Percentiles rank a stretch among this genome's conserved stretches.
These are phyloP conservation scores for Lasioglossum morio DNA, from an alignment of 2,888 invertebrate genomes.

Conservation along the genomic window DNA sequence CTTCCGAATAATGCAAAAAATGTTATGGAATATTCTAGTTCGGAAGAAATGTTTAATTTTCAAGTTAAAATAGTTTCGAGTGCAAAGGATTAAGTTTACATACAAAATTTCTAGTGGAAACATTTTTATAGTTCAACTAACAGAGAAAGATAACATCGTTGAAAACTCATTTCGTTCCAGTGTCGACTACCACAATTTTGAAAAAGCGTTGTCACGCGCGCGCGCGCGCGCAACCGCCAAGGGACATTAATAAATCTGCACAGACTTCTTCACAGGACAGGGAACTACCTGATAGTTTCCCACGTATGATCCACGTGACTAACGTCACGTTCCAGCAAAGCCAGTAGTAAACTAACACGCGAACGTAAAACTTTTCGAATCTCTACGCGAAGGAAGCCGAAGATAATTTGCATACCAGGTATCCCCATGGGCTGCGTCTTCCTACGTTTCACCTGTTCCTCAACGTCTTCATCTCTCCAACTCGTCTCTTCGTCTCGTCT, in stretches of 20 bases:
- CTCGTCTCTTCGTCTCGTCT: background rate
- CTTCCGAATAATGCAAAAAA: too few species aligned
- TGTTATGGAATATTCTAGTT: too few species aligned
- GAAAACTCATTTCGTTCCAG: background rate
- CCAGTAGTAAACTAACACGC: slow-evolving; percentile 55
- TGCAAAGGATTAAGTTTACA: background rate
- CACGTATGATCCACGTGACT: slow-evolving; percentile 4
- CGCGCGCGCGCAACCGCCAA: background rate
- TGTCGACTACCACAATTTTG: background rate
- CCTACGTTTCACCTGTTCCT: slow-evolving; percentile 15
- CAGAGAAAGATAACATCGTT: background rate
- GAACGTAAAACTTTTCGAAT: slow-evolving; percentile 77
- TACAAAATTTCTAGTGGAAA: background rate
- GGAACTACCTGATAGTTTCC: background rate
- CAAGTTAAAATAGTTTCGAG: too few species aligned
- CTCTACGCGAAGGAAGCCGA: slow-evolving; percentile 69
- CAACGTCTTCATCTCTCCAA: background rate
- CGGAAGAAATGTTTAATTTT: too few species aligned
- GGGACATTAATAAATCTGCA: background rate
- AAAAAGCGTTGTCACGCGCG: background rate
- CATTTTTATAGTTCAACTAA: background rate
- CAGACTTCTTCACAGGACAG: background rate
- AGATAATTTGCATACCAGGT: slow-evolving; percentile 70
- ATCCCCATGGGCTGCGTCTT: slow-evolving; percentile 73
- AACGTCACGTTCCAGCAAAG: slow-evolving; percentile 41